Percentiles rank a stretch among this genome's conserved stretches.
Conservation (phyloP, 2,113 vertebrate species). For the Limanda limanda region DNA sequence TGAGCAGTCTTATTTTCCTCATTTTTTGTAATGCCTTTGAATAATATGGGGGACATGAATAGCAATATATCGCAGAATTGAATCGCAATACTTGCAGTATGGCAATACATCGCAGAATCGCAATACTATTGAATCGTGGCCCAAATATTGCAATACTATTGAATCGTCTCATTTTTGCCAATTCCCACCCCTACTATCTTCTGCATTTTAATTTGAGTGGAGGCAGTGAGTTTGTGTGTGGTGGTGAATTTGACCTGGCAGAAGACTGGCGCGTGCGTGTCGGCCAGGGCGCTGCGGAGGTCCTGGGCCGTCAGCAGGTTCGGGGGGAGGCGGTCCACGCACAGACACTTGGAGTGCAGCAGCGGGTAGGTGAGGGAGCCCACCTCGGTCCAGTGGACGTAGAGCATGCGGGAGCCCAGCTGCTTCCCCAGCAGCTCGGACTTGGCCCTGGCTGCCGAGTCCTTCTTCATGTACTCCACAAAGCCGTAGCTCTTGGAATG, state of each 20-base stretch:
- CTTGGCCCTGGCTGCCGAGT: slow-evolving; percentile 92
- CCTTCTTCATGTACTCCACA: slow-evolving; percentile 97
- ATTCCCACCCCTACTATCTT: too few relatives aligned
- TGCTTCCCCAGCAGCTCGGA: slow-evolving; percentile 91
- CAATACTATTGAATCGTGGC: too few relatives aligned
- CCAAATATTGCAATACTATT: too few relatives aligned
- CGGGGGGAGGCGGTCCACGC: slow-evolving; percentile 87
- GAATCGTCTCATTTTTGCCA: too few relatives aligned
- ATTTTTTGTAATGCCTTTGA: too few relatives aligned
- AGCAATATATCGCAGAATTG: too few relatives aligned
- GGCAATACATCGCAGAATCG: too few relatives aligned
- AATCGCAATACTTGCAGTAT: too few relatives aligned
- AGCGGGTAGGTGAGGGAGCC: slow-evolving; percentile 86
- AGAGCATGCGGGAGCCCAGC: slow-evolving; percentile 90
- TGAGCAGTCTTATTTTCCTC: too few relatives aligned
- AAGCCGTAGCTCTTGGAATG: slow-evolving; percentile 96
- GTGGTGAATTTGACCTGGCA: slow-evolving; percentile 85
- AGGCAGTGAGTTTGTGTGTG: not conserved
- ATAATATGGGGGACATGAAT: too few relatives aligned
- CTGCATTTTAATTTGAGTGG: not conserved
- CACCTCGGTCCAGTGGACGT: slow-evolving; percentile 96
- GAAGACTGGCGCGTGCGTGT: slow-evolving; percentile 83
- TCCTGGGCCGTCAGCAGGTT: slow-evolving; percentile 84
- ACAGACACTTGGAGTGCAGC: slow-evolving; percentile 90
- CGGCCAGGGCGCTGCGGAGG: slow-evolving; percentile 80